Base-by-base conservation (phyloP, 2,888 invertebrate genomes). In the Sarcophaga caerulescens region DNA sequence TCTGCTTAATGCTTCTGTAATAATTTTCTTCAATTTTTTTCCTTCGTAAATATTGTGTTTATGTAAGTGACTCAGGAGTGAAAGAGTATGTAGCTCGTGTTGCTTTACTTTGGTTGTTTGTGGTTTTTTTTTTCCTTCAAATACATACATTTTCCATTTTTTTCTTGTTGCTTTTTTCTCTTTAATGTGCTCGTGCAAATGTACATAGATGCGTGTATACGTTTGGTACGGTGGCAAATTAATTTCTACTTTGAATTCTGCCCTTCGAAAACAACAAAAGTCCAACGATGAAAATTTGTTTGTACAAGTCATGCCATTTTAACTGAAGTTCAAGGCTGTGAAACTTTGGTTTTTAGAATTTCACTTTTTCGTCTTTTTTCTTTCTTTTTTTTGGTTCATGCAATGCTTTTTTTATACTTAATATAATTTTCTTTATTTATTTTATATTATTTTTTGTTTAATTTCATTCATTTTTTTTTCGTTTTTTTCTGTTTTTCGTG, bases 201-300 rank as follows among this genome's bases (percentile, higher is more conserved):
- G 19, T 25, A n/a, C n/a, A n/a, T n/a, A 2, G 45, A n/a, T n/a
- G 23, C 19, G n/a, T 62, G 25, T 52, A 6, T 63, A 14, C 21
- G n/a, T 60, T 25, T 66, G 17, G 66, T n/a, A 47, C 5, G 45
- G 47, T 3, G 35, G 57, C 19, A 76, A 81, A 81, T 62, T 63
- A 70, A 81, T 81, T 81, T 52, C 69, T 75, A 75, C 75, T 74
- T 75, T 75, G 57, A 75, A 57, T 76, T 63, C 17, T 76, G 14
- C 62, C 52, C 62, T 69, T 68, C 52, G 12, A 12, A 52, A 52
- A 52, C 17, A 52, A 47, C 74, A 65, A 70, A 70, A 52, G 12
- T 59, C 57, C 25, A 65, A 70, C 44, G 57, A n/a, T 70, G 69
- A 69, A 81, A 69, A 75, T 81, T 69, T 52, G 17, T 14, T 63